These are phyloP conservation scores for Masnerella sp. DNA, from an alignment of 2,888 invertebrate species.

Conservation along the genomic window DNA sequence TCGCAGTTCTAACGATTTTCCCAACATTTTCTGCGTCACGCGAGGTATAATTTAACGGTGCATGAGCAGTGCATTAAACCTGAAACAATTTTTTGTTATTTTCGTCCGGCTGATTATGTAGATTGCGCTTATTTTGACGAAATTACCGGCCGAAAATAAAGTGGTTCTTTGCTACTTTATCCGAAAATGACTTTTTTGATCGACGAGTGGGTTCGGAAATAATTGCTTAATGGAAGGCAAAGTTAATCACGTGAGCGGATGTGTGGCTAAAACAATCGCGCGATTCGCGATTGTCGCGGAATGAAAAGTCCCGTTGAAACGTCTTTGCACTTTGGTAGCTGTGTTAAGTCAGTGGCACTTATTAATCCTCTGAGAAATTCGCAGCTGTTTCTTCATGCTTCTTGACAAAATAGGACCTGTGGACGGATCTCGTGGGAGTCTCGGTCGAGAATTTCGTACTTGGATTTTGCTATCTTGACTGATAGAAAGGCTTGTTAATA, in stretches of 20 bases:
- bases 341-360: conserved; percentile 11
- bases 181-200: no score
- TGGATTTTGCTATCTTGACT: not conserved
- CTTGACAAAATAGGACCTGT: conserved; percentile 13
- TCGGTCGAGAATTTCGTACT: not conserved
- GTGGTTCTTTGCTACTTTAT: no score
- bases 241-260: no score
- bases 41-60: conserved; percentile 15
- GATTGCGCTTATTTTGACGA: conserved; percentile 2
- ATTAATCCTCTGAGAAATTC: conserved; percentile 22
- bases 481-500: not conserved
- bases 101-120: conserved; percentile 15
- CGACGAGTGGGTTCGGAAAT: no score
- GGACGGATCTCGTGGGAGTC: conserved; percentile 6
- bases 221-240: no score
- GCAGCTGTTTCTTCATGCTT: conserved; percentile 8
- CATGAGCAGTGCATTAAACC: conserved; percentile 10
- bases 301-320: not conserved
- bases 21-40: no score
- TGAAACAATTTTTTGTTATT: conserved; percentile 3
- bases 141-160: not conserved
- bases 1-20: no score
- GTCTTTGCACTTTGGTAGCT: not conserved
- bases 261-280: no score
- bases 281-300: not conserved